Conservation (phyloP, 2,797 vertebrate genomes). For the Staurois parvus region DNA sequence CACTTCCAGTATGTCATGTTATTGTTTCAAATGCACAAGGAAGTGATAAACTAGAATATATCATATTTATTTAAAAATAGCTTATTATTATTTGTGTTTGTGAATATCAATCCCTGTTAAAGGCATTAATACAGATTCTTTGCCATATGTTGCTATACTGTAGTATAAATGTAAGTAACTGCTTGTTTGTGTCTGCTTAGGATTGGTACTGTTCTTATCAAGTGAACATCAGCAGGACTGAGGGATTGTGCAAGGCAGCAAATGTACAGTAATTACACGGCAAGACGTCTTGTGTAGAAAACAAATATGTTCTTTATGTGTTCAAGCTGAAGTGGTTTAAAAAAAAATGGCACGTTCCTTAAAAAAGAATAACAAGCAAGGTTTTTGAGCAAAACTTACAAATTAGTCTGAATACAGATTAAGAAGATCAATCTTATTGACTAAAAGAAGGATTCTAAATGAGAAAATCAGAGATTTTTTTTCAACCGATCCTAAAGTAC, state of each 20-base stretch:
- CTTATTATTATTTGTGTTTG: slow-evolving; percentile 7
- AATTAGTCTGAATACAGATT: background rate
- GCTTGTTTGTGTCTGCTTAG: slow-evolving; percentile 11
- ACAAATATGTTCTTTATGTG: background rate
- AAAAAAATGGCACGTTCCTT: background rate
- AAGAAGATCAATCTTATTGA: no score
- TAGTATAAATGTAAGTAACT: slow-evolving; percentile 18
- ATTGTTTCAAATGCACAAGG: background rate
- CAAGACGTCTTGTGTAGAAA: background rate
- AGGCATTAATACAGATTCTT: background rate
- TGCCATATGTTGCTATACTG: slow-evolving; percentile 17
- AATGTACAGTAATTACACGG: slow-evolving; percentile 42
- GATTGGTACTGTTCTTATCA: slow-evolving; percentile 38
- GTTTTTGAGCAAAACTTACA: background rate
- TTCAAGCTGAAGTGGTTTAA: background rate
- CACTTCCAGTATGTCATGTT: no score
- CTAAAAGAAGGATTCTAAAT: background rate
- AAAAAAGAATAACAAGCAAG: background rate
- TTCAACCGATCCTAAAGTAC: background rate
- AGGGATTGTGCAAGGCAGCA: slow-evolving; percentile 23
- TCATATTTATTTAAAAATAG: background rate
- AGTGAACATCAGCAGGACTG: slow-evolving; percentile 45
- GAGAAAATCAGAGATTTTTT: slow-evolving; percentile 1
- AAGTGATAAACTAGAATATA: background rate
- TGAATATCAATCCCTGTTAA: background rate